Evolutionary conservation across 2,797 vertebrate species (phyloP).

Genomic region (Poeciliopsis gracilis): DNA sequence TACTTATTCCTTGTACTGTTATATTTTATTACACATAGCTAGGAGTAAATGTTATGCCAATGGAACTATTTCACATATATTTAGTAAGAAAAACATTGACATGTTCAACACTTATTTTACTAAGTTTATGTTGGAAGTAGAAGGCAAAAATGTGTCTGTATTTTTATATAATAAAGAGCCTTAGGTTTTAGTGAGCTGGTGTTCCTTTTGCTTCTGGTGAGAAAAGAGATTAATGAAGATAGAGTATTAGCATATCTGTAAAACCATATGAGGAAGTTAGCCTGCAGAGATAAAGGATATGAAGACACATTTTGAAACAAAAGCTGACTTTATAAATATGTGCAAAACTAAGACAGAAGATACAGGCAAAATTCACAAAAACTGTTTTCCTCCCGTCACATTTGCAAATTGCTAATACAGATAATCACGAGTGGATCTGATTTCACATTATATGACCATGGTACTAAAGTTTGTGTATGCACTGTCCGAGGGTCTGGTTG

Average conservation of each 20-base stretch:
- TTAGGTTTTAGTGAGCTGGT: neutral
- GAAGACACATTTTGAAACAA: neutral
- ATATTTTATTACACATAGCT: neutral
- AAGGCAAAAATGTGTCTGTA: neutral
- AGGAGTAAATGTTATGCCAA: neutral
- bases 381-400: neutral
- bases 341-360: slow-evolving; percentile 28
- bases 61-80: neutral
- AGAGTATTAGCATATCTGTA: neutral
- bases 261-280: neutral
- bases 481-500: slow-evolving; percentile 12
- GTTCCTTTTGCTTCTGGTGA: neutral
- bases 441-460: slow-evolving; percentile 1
- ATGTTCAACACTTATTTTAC: neutral
- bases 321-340: slow-evolving; percentile 2
- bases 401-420: slow-evolving; percentile 2
- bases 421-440: slow-evolving; percentile 17
- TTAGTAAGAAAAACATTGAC: neutral
- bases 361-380: neutral
- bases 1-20: neutral
- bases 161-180: neutral
- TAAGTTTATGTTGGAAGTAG: neutral
- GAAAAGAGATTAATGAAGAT: neutral
- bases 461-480: slow-evolving; percentile 8
- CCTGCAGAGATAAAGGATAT: neutral